These are phyloP conservation scores for Caerostris darwini DNA, from an alignment of 1,140 invertebrate genomes.

Conservation along the genomic window DNA sequence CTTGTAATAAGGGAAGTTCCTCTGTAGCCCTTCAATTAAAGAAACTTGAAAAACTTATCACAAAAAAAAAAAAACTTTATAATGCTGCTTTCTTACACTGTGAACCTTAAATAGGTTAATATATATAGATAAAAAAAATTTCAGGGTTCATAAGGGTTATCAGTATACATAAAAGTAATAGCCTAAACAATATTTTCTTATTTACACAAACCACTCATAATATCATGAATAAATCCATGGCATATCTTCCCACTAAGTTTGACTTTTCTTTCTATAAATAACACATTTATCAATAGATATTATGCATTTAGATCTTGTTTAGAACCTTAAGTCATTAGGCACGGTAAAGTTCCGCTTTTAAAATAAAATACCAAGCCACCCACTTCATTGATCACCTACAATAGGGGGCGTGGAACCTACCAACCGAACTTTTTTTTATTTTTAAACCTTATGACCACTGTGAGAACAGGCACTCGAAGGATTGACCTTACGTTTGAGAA, in stretches of 20 bases:
- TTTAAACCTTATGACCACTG: neutral
- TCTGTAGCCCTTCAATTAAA: no score
- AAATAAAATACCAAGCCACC: neutral
- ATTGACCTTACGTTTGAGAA: neutral
- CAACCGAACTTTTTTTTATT: neutral
- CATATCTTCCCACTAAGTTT: no score
- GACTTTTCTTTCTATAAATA: neutral
- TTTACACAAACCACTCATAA: neutral
- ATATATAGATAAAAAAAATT: no score
- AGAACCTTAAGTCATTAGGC: neutral
- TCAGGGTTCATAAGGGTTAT: no score
- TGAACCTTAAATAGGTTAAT: no score
- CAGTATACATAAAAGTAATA: no score
- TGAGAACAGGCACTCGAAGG: neutral
- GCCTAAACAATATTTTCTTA: neutral
- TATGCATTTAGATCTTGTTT: neutral
- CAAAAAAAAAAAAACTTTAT: no score
- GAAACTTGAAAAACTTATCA: no score
- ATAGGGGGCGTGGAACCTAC: neutral
- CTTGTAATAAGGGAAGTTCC: no score
- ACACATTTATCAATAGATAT: neutral
- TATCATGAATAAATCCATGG: no score
- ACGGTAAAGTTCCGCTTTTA: neutral
- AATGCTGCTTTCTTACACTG: no score
- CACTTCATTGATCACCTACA: neutral